Percentiles rank a stretch among this genome's conserved stretches.
Evolutionary conservation across 92 coral and sea anemone genomes (phyloP).

Genomic region (Palythoa grandis): DNA sequence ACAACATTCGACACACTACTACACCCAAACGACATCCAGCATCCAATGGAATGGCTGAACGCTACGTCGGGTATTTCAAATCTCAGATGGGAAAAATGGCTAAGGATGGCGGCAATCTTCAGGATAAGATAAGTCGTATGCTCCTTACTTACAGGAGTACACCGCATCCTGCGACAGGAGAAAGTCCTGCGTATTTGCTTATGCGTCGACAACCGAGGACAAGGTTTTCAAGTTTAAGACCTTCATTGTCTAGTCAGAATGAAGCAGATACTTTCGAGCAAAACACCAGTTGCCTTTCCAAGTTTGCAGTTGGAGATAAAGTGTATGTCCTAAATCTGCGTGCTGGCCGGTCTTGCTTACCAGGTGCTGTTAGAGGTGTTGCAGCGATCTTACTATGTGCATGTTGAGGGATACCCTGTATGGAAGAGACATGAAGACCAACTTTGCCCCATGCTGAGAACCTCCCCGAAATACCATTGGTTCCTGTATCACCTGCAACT

Average conservation of each 20-base stretch:
- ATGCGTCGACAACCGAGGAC: constrained; percentile 51
- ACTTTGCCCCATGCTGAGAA: too few relatives aligned
- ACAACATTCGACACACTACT: constrained; percentile 11
- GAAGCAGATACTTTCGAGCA: constrained; percentile 45
- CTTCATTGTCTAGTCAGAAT: constrained; percentile 45
- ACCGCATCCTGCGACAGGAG: constrained; percentile 2
- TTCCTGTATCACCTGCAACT: too few relatives aligned
- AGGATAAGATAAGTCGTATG: background rate
- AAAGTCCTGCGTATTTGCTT: constrained; percentile 33
- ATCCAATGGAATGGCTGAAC: constrained; percentile 40
- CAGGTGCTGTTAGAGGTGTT: background rate
- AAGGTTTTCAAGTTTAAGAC: constrained; percentile 51
- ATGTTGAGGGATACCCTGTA: background rate
- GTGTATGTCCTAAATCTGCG: background rate
- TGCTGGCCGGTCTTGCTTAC: background rate
- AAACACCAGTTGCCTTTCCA: constrained; percentile 30
- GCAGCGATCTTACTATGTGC: background rate
- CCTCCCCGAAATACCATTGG: too few relatives aligned
- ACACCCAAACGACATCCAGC: constrained; percentile 31
- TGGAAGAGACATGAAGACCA: too few relatives aligned
- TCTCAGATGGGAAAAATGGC: constrained; percentile 26
- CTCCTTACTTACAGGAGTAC: background rate
- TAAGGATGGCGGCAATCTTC: background rate
- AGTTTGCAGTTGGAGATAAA: constrained; percentile 30
- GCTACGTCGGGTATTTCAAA: constrained; percentile 31